Percentiles rank a stretch among this genome's conserved stretches.
Conservation (phyloP, 2,113 vertebrate genomes). For the Dasyprocta punctata region DNA sequence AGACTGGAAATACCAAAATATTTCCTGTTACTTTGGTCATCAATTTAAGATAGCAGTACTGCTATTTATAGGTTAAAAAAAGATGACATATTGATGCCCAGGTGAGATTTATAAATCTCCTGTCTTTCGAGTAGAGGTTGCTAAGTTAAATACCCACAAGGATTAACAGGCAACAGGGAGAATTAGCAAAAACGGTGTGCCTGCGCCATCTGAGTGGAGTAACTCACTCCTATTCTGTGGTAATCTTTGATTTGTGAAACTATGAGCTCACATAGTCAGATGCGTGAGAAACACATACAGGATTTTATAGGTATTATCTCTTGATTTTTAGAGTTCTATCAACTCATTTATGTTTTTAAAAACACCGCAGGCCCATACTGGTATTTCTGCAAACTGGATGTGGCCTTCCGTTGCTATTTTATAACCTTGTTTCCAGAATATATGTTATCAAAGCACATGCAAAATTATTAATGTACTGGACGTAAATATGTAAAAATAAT, state of each 20-base stretch:
- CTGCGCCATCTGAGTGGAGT: too few species aligned
- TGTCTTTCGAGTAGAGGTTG: constrained; percentile 15
- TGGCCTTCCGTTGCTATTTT: neutral
- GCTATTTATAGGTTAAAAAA: neutral
- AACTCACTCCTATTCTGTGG: neutral
- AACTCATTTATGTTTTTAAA: neutral
- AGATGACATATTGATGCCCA: neutral
- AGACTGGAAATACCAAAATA: neutral
- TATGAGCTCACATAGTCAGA: neutral
- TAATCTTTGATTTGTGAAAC: neutral
- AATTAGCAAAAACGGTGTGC: neutral
- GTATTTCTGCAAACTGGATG: neutral
- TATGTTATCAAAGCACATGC: neutral
- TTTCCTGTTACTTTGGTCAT: neutral
- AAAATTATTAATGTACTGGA: neutral
- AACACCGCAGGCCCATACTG: neutral
- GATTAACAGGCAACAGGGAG: neutral
- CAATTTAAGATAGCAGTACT: neutral
- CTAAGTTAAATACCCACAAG: neutral
- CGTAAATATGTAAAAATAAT: neutral
- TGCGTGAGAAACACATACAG: neutral
- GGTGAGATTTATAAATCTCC: neutral
- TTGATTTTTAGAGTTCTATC: neutral
- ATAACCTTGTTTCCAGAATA: constrained; percentile 34
- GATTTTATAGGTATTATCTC: neutral